Base-by-base conservation (phyloP, 2,888 invertebrate species). In the Ormia ochracea region DNA sequence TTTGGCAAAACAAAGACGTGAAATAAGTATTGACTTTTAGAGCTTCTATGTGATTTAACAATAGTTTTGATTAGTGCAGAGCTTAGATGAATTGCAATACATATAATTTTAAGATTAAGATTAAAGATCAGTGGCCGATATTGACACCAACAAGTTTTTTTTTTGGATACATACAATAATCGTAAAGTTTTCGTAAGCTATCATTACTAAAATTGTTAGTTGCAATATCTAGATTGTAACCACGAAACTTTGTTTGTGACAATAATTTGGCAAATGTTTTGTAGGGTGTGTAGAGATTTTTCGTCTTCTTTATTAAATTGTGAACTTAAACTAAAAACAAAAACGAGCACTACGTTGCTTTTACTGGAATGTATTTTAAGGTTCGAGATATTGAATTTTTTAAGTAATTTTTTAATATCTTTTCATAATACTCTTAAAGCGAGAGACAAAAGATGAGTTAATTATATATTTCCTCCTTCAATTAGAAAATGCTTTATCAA, bases 1-100 rank as follows among this genome's bases (percentile, higher is more conserved):
- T 48, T 48, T 63, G 21, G 21, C 48, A 26, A 59, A 50, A 43
- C 4, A 14, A 31, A 28, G 58, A 61, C 23, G 4, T 12, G 36
- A 43, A 50, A 28, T 19, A n/a, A 68, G 45, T 59, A 59, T 59
- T 43, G 43, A 52, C 26, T 63, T 73, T 33, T 45, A 17, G 28
- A 48, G 52, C 61, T 61, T 68, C 75, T 45, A 59, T 74, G 23
- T n/a, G 56, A 65, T 68, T 52, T n/a, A 68, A 45, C 68, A 74
- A 68, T 76, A 48, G 21, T 31, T 68, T 63, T 69, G 61, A 63
- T 50, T 54, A 63, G 68, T 54, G 63, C 78, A 68, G 38, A 33
- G 48, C 43, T 36, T 48, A n/a, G 21, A 33, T 54, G 59, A 12
- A 28, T 59, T 12, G 17, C 58, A 17, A 52, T 63, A 56, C 21